Conservation (phyloP, 37 sponge, comb jelly and placozoan genomes). For the Petrosia ficiformis region DNA sequence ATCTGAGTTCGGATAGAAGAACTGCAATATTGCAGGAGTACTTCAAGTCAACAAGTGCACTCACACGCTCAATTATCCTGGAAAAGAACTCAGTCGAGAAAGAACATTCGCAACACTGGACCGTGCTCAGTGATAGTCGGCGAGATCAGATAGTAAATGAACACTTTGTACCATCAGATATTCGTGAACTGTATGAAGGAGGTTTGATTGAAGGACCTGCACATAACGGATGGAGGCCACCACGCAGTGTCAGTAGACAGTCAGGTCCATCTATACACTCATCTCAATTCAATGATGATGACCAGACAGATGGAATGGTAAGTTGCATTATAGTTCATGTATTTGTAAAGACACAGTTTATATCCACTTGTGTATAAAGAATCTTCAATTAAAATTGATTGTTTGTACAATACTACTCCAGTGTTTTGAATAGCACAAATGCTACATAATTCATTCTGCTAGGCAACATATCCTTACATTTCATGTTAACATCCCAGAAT, state of each 20-base stretch:
- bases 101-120: constrained; percentile 51
- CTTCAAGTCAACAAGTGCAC: constrained; percentile 57
- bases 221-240: no score
- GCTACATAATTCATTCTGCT: no score
- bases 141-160: constrained; percentile 60
- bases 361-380: no score
- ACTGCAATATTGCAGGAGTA: constrained; percentile 30
- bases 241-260: neutral
- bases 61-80: constrained; percentile 64
- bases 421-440: no score
- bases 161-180: constrained; percentile 56
- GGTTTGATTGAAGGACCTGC: constrained; percentile 11
- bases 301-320: neutral
- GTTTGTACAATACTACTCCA: no score
- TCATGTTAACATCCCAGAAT: no score
- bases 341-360: no score
- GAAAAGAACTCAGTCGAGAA: constrained; percentile 68
- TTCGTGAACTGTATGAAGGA: constrained; percentile 36
- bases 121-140: constrained; percentile 25
- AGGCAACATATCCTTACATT: no score
- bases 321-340: no score
- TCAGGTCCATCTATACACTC: neutral
- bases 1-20: neutral
- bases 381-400: no score
- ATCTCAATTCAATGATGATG: neutral